Percentiles rank a stretch among this genome's conserved stretches.
Evolutionary conservation across 1,140 invertebrate genomes (phyloP).

Genomic region (Bombus consobrinus): DNA sequence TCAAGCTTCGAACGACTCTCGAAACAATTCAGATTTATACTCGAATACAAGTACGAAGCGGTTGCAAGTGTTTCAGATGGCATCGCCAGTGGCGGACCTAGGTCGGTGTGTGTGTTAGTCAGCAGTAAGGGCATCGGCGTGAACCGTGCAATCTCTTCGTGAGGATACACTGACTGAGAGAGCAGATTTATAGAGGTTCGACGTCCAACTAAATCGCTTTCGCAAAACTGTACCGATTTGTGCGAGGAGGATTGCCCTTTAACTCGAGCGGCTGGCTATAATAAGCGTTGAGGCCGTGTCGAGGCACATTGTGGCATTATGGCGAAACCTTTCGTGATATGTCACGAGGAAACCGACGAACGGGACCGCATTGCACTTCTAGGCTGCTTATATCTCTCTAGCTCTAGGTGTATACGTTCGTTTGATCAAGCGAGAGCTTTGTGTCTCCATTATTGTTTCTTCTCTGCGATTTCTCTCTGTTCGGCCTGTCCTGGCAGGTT

Average conservation of each 20-base stretch:
- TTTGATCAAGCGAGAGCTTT: slow-evolving; percentile 37
- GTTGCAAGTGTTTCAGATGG: too few relatives aligned
- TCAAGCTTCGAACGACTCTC: too few relatives aligned
- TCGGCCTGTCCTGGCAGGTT: slow-evolving; percentile 6
- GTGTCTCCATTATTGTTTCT: slow-evolving; percentile 49
- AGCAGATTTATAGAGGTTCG: too few relatives aligned
- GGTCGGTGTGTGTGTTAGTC: too few relatives aligned
- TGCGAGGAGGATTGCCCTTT: slow-evolving; percentile 64
- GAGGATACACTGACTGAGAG: too few relatives aligned
- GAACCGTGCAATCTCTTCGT: too few relatives aligned
- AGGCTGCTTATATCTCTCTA: slow-evolving; percentile 9
- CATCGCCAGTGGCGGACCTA: too few relatives aligned
- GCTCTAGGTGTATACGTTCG: not conserved
- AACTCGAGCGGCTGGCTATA: slow-evolving; percentile 64
- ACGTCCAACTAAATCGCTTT: slow-evolving; percentile 34
- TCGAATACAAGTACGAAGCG: too few relatives aligned
- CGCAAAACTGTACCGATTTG: slow-evolving; percentile 65
- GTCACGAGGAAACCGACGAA: slow-evolving; percentile 70
- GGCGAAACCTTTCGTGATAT: slow-evolving; percentile 78
- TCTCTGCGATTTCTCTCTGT: slow-evolving; percentile 20
- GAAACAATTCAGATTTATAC: too few relatives aligned
- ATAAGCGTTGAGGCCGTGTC: slow-evolving; percentile 66
- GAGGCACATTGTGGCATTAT: slow-evolving; percentile 65
- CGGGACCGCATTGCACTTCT: slow-evolving; percentile 58
- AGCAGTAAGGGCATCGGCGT: too few relatives aligned